Evolutionary conservation across 2,797 vertebrate species (phyloP).

Genomic region (Chloroceryle inda): DNA sequence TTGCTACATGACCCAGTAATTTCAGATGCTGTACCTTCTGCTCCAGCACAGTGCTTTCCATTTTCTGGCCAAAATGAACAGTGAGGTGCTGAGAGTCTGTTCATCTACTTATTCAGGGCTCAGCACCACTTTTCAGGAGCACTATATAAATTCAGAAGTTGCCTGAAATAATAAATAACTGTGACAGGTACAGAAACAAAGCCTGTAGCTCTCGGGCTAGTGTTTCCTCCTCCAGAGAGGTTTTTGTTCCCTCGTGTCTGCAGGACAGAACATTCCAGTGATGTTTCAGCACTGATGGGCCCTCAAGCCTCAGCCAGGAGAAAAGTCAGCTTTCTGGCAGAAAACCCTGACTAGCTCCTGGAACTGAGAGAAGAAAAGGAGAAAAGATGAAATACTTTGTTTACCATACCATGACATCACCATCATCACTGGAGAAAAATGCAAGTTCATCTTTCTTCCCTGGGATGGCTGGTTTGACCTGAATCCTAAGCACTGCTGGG

Average conservation of each 20-base stretch:
- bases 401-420: constrained; percentile 69
- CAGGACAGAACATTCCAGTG: constrained; percentile 65
- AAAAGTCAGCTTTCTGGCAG: constrained; percentile 73
- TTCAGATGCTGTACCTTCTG: not conserved
- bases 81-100: constrained; percentile 17
- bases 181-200: constrained; percentile 71
- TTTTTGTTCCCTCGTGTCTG: constrained; percentile 33
- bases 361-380: not conserved
- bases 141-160: constrained; percentile 57
- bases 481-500: not conserved
- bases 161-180: constrained; percentile 63
- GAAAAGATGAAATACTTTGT: constrained; percentile 70
- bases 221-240: constrained; percentile 31
- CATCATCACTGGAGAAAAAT: constrained; percentile 70
- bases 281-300: constrained; percentile 66
- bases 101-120: not conserved
- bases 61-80: constrained; percentile 17
- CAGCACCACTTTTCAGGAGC: constrained; percentile 51
- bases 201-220: constrained; percentile 17
- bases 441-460: constrained; percentile 64
- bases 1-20: not conserved
- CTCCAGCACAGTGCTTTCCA: not conserved
- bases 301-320: constrained; percentile 46
- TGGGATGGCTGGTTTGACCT: not conserved
- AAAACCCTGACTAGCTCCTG: constrained; percentile 56